Base-by-base conservation (phyloP, 37 sponge, comb jelly and placozoan genomes). In the Oscarella lobularis region DNA sequence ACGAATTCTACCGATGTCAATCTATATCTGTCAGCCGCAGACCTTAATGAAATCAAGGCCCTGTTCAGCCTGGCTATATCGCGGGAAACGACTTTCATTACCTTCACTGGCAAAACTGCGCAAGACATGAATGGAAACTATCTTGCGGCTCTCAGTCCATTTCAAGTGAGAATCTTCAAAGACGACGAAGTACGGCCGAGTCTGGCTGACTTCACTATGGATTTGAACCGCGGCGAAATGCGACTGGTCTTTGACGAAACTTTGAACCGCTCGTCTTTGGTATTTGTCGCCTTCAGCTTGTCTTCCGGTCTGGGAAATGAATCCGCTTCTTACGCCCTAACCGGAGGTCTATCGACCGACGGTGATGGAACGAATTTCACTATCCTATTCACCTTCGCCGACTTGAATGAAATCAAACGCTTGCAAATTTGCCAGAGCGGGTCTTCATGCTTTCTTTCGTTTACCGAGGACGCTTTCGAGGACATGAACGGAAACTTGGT, bases 31-130 rank as follows among this genome's bases (percentile, higher is more conserved):
- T 69, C 76, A 3, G 74, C 75, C 39, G 72, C 72, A 0, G 90
- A 94, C 38, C 36, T 90, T 33, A 94, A 94, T 75, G 85, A 79
- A 48, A 41, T 94, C 55, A 94, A 94, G 73, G 71, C 36, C 29
- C 36, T n/a, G 69, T 66, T 36, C 3, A 34, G 70, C 2, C 70
- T 78, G 29, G 95, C 95, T 36, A 41, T 83, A 4, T 40, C 78
- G 75, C 39, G 37, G 5, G 75, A 74, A 35, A 39, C 80, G 1
- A 87, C 88, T 5, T 87, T 66, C 73, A 66, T 91, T 0, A 39
- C 86, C n/a, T 72, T 87, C 31, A 38, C 48, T 1, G 4, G 67
- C 3, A 3, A 32, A 35, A 81, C 71, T 0, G 79, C 89, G 31
- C 6, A 48, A 27, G 95, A 94, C 60, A 89, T 89, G 90, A 75